A percentile compares a stretch with the other conserved stretches of the same genome.
Conservation (phyloP, 2,113 vertebrate genomes). For the Pseudopipra pipra region DNA sequence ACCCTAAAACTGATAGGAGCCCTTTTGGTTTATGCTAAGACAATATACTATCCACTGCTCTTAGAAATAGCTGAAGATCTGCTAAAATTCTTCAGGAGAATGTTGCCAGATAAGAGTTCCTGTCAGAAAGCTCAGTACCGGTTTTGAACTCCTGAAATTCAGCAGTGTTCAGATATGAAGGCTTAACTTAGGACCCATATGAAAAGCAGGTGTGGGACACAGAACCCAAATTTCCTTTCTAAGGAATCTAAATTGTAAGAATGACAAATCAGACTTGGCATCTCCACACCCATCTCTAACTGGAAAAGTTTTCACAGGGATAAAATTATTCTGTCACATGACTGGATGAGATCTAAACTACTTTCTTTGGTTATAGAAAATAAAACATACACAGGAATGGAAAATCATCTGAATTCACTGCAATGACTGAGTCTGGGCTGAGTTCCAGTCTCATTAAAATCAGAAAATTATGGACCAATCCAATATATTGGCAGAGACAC, state of each 20-base stretch:
- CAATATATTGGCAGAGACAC: constrained; percentile 28
- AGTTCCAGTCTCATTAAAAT: constrained; percentile 57
- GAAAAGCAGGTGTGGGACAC: neutral
- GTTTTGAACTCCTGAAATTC: neutral
- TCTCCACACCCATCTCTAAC: neutral
- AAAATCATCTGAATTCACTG: constrained; percentile 50
- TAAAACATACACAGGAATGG: neutral
- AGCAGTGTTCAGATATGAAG: neutral
- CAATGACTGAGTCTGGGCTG: constrained; percentile 23
- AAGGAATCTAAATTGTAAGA: neutral
- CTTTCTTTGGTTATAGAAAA: constrained; percentile 28
- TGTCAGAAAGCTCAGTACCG: neutral
- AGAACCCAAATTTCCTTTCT: neutral
- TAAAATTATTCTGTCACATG: neutral
- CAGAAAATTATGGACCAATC: constrained; percentile 26
- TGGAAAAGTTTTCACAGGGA: neutral
- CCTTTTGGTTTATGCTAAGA: neutral
- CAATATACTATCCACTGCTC: neutral
- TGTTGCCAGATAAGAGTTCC: neutral
- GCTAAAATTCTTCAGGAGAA: neutral
- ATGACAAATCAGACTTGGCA: neutral
- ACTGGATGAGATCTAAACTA: neutral
- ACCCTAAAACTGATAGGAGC: neutral
- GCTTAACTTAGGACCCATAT: neutral
- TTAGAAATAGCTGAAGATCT: neutral